Percentiles rank a stretch among this genome's conserved stretches.
Conservation (phyloP, 2,797 vertebrate species). For the Esox lucius region DNA sequence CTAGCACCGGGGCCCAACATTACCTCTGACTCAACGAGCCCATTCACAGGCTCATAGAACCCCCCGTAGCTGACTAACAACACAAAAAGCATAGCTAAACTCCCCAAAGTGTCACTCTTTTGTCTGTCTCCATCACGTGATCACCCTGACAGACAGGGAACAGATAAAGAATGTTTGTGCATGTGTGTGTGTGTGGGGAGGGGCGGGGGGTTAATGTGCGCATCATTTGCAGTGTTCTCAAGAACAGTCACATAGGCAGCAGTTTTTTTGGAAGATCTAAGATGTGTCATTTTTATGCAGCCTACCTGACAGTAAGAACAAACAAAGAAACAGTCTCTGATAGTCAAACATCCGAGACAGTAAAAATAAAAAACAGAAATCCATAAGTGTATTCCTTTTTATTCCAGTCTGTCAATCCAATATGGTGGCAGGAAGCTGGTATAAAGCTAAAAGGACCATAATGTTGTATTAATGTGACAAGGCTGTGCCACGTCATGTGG, state of each 20-base stretch:
- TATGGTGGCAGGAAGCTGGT: constrained; percentile 34
- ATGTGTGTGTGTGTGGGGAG: constrained; percentile 38
- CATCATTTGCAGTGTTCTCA: constrained; percentile 53
- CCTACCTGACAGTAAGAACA: constrained; percentile 32
- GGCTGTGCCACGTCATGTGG: constrained; percentile 49
- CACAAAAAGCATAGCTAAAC: constrained; percentile 80
- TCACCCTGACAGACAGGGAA: constrained; percentile 59
- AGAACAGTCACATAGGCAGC: background rate
- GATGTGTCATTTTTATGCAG: background rate
- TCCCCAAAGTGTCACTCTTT: constrained; percentile 73
- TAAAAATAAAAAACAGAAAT: constrained; percentile 45
- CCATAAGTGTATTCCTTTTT: constrained; percentile 37
- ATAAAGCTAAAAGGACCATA: constrained; percentile 40
- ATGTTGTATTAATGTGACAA: constrained; percentile 59
- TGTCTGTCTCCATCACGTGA: constrained; percentile 75
- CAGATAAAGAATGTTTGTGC: constrained; percentile 42
- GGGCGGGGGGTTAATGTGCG: background rate
- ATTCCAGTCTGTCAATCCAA: constrained; percentile 44
- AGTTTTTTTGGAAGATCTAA: background rate
- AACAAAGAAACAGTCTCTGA: constrained; percentile 16
- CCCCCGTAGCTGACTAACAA: constrained; percentile 70
- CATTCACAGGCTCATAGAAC: constrained; percentile 79
- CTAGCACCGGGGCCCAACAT: constrained; percentile 85
- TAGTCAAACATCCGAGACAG: constrained; percentile 16
- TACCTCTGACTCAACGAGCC: constrained; percentile 91